Evolutionary conservation across 2,797 vertebrate species (phyloP).

Genomic region (Etheostoma nigrum): DNA sequence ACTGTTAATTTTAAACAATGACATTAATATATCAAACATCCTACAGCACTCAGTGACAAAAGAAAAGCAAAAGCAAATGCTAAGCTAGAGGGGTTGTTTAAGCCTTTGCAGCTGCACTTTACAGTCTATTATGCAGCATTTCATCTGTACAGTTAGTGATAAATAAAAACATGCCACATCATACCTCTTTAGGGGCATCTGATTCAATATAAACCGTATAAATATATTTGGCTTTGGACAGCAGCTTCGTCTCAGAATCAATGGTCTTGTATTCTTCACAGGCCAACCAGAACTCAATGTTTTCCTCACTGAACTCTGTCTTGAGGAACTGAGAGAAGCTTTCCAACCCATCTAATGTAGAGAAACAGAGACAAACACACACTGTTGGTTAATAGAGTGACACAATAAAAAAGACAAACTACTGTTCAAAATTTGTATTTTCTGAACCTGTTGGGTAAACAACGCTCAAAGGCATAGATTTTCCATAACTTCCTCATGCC

Average conservation of each 20-base stretch:
- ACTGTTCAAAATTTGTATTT: conserved; percentile 5
- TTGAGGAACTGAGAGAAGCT: conserved; percentile 92
- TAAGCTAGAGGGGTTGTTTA: conserved; percentile 1
- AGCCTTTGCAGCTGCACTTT: conserved; percentile 17
- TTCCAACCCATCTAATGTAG: conserved; percentile 87
- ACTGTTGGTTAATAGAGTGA: neutral
- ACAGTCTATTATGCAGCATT: conserved; percentile 8
- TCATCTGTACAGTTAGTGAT: conserved; percentile 26
- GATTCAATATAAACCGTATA: conserved; percentile 90
- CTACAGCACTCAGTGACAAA: conserved; percentile 31
- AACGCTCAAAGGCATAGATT: neutral
- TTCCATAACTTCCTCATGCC: conserved; percentile 1
- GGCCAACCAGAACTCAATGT: conserved; percentile 97
- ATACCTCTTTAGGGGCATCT: conserved; percentile 95
- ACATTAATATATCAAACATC: conserved; percentile 52
- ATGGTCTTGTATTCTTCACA: conserved; percentile 95
- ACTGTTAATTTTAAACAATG: conserved; percentile 46
- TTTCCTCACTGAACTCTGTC: conserved; percentile 97
- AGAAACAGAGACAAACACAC: conserved; percentile 36
- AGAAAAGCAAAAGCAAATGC: conserved; percentile 23
- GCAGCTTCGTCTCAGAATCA: conserved; percentile 85
- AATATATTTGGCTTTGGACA: conserved; percentile 91
- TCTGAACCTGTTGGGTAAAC: conserved; percentile 7
- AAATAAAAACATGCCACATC: conserved; percentile 53
- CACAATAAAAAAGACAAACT: neutral